These are phyloP conservation scores for Temnothorax rugatulus DNA, from an alignment of 2,888 invertebrate species.

Conservation along the genomic window DNA sequence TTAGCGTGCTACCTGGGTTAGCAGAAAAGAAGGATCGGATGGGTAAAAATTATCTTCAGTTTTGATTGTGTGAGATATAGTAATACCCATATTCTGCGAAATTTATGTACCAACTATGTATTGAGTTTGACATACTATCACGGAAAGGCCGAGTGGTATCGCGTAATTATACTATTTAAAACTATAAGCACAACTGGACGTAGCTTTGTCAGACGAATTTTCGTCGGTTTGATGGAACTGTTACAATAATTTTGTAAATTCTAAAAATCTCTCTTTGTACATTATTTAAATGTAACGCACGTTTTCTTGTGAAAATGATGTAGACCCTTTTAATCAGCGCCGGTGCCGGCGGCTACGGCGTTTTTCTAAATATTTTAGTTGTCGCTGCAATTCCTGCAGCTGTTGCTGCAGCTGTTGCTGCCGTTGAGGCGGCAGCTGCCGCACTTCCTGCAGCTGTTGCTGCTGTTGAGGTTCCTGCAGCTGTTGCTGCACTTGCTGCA, in stretches of 20 bases:
- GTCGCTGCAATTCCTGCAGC: too few relatives aligned
- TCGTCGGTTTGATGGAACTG: neutral
- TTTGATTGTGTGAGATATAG: conserved; percentile 29
- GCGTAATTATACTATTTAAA: conserved; percentile 63
- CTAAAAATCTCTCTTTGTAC: neutral
- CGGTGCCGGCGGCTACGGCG: too few relatives aligned
- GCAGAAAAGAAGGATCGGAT: too few relatives aligned
- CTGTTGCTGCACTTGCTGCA: too few relatives aligned
- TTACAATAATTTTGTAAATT: neutral
- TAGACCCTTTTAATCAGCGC: too few relatives aligned
- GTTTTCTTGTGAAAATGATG: too few relatives aligned
- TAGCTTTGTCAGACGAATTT: conserved; percentile 14
- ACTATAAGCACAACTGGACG: conserved; percentile 64
- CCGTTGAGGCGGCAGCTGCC: too few relatives aligned
- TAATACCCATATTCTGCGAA: conserved; percentile 43
- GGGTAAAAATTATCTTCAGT: conserved; percentile 41
- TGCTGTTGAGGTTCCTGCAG: too few relatives aligned
- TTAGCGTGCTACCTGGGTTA: too few relatives aligned
- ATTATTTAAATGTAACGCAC: neutral
- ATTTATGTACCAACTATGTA: conserved; percentile 49
- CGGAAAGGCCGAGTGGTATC: conserved; percentile 12
- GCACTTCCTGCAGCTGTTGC: too few relatives aligned
- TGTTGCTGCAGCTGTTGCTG: too few relatives aligned
- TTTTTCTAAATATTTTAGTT: too few relatives aligned
- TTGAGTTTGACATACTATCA: conserved; percentile 41